A percentile compares a stretch with the other conserved stretches of the same genome.
phyloP scores from a whole-genome alignment of 2,113 vertebrate species.

The Emydura subglobosa region DNA sequence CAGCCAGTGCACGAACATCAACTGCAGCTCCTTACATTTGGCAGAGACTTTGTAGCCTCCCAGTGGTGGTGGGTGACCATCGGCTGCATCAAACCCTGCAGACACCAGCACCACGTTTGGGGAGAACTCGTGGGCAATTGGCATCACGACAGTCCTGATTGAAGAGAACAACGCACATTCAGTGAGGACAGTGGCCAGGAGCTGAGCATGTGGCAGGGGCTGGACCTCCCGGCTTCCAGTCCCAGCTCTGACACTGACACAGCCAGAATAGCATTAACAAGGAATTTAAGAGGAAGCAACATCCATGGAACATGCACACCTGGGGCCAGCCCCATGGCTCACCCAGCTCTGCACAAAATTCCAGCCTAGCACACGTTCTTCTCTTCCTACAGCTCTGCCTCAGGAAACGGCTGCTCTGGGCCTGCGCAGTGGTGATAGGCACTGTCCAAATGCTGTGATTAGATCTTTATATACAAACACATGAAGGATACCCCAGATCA shows the following conservation, averaged over 20 bases:
- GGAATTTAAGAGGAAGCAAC: background rate
- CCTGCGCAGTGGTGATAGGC: background rate
- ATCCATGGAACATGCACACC: no score
- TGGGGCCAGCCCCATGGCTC: no score
- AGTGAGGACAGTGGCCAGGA: background rate
- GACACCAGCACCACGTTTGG: constrained; percentile 95
- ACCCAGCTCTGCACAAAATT: background rate
- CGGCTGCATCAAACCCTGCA: constrained; percentile 91
- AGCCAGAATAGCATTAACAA: background rate
- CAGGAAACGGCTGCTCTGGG: background rate
- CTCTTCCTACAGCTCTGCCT: background rate
- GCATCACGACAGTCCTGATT: constrained; percentile 92
- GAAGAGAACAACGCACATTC: background rate
- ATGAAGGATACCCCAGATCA: background rate
- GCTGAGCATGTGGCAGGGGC: background rate
- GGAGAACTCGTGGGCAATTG: constrained; percentile 91
- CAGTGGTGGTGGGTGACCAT: constrained; percentile 86
- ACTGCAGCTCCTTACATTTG: constrained; percentile 87
- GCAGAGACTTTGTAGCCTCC: constrained; percentile 94
- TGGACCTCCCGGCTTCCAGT: background rate
- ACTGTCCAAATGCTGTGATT: background rate
- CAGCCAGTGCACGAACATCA: accelerated
- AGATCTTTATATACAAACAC: background rate
- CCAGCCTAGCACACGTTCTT: background rate
- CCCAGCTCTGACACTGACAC: background rate